Conservation (phyloP, 2,888 invertebrate species). For the Nezara viridula region DNA sequence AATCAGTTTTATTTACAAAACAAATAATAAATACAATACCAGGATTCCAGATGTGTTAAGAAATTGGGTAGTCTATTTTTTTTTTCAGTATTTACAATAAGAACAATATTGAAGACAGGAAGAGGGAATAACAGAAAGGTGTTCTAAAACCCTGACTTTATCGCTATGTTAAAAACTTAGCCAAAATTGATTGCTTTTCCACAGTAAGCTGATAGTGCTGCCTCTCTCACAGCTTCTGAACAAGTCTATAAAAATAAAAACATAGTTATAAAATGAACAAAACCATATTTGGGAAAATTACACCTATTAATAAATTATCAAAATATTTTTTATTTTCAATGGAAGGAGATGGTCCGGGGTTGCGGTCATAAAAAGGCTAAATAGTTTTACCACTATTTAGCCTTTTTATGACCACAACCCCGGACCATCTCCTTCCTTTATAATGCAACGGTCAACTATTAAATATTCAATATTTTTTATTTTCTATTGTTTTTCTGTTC, state of each 20-base stretch:
- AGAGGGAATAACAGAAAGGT: constrained; percentile 4
- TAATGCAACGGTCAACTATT: too few species aligned
- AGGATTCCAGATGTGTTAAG: constrained; percentile 3
- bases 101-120: background rate
- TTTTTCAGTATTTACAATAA: constrained; percentile 25
- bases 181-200: constrained; percentile 98
- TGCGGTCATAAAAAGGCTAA: too few species aligned
- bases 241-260: constrained; percentile 80
- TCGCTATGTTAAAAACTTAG: constrained; percentile 62
- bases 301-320: background rate
- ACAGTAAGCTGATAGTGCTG: constrained; percentile 93
- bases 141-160: constrained; percentile 27
- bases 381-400: too few species aligned
- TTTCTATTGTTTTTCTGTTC: too few species aligned
- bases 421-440: too few species aligned
- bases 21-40: constrained; percentile 43
- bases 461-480: too few species aligned
- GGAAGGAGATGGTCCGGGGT: too few species aligned
- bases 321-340: too few species aligned
- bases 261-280: background rate
- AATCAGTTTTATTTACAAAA: constrained; percentile 41
- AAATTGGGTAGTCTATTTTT: background rate
- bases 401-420: too few species aligned
- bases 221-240: constrained; percentile 96
- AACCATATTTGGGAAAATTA: background rate